A percentile compares a stretch with the other conserved stretches of the same genome.
These are phyloP conservation scores for Gambusia affinis DNA, from an alignment of 2,113 vertebrate species.

Conservation along the genomic window DNA sequence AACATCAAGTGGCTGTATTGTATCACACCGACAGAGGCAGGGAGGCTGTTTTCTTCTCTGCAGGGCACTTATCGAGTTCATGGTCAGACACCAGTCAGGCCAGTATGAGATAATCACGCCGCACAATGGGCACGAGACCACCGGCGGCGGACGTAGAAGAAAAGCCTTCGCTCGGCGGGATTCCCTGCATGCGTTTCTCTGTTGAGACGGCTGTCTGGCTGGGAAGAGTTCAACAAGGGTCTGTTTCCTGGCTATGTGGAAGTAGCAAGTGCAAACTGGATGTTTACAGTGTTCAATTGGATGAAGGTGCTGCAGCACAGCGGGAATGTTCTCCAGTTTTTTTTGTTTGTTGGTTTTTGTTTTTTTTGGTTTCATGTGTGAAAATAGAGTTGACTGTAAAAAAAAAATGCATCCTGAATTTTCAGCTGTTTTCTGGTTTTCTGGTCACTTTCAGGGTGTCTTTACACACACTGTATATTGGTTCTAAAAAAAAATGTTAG, in stretches of 20 bases:
- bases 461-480: background rate
- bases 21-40: slow-evolving; percentile 43
- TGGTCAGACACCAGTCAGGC: slow-evolving; percentile 61
- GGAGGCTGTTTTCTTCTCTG: slow-evolving; percentile 54
- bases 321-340: slow-evolving; percentile 5
- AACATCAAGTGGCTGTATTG: slow-evolving; percentile 60
- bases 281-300: slow-evolving; percentile 44
- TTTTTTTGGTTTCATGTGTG: slow-evolving; percentile 24
- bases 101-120: slow-evolving; percentile 65
- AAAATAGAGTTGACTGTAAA: slow-evolving; percentile 35
- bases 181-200: slow-evolving; percentile 55
- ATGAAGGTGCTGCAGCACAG: slow-evolving; percentile 23
- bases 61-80: slow-evolving; percentile 64
- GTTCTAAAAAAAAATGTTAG: too few relatives aligned
- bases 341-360: slow-evolving; percentile 14
- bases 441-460: background rate
- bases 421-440: background rate
- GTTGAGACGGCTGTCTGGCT: slow-evolving; percentile 39
- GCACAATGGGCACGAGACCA: slow-evolving; percentile 67
- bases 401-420: background rate
- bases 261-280: slow-evolving; percentile 37
- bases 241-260: slow-evolving; percentile 18
- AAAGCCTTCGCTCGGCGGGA: slow-evolving; percentile 54
- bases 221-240: slow-evolving; percentile 51
- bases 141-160: slow-evolving; percentile 45